Evolutionary conservation across 2,888 invertebrate genomes (phyloP).

Genomic region (Stramonita haemastoma): DNA sequence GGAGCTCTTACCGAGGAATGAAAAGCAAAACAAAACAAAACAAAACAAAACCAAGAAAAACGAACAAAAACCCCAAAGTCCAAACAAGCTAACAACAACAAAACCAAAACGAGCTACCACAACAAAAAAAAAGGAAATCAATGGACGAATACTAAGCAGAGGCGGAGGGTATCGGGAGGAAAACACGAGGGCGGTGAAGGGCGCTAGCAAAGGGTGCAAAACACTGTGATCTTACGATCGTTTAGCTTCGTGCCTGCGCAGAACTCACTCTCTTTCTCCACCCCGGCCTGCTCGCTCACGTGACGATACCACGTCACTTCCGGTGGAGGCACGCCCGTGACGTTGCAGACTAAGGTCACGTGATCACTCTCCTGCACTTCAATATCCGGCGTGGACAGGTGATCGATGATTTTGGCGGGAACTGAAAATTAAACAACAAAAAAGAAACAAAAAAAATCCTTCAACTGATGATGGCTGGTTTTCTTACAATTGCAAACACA

Average conservation of each 20-base stretch:
- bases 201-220: too few species aligned
- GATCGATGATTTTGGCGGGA: slow-evolving; percentile 94
- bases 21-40: neutral
- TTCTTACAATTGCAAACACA: too few species aligned
- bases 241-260: slow-evolving; percentile 50
- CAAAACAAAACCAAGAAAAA: neutral
- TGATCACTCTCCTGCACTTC: slow-evolving; percentile 95
- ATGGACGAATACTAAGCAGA: neutral
- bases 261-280: slow-evolving; percentile 57
- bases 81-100: neutral
- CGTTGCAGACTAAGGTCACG: slow-evolving; percentile 89
- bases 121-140: neutral
- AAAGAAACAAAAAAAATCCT: too few species aligned
- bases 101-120: neutral
- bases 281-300: slow-evolving; percentile 44
- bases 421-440: slow-evolving; percentile 81
- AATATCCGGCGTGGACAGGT: slow-evolving; percentile 87
- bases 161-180: neutral
- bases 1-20: too few species aligned
- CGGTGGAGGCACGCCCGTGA: slow-evolving; percentile 88
- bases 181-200: neutral
- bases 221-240: slow-evolving; percentile 48
- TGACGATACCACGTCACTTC: slow-evolving; percentile 90
- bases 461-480: too few species aligned
- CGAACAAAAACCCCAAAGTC: neutral